These are phyloP conservation scores for Poeciliopsis retropinna DNA, from an alignment of 2,113 vertebrate species.

Conservation along the genomic window DNA sequence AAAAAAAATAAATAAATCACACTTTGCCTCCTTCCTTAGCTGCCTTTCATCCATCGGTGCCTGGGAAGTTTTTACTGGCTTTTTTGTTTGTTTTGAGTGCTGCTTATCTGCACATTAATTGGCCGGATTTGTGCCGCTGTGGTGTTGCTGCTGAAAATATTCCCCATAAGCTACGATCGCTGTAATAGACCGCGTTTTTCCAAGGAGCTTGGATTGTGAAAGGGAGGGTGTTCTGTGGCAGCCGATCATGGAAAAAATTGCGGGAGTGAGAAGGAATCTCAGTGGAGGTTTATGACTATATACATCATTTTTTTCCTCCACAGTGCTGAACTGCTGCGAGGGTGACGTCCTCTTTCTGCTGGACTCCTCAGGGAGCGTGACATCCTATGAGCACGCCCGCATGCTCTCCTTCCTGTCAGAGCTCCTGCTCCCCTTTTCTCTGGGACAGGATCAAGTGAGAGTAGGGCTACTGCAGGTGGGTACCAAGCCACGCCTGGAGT, in stretches of 20 bases:
- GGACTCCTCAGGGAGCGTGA: constrained; percentile 94
- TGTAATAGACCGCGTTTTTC: constrained; percentile 39
- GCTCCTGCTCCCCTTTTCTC: constrained; percentile 84
- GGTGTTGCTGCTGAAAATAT: constrained; percentile 16
- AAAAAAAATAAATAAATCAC: constrained; percentile 34
- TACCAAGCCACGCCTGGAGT: constrained; percentile 86
- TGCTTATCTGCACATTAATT: constrained; percentile 33
- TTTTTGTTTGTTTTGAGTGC: constrained; percentile 35
- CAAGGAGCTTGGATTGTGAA: constrained; percentile 29
- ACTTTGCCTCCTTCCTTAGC: not conserved
- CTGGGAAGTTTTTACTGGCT: constrained; percentile 9
- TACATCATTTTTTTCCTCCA: constrained; percentile 2
- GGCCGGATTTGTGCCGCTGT: constrained; percentile 29
- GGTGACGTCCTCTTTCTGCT: constrained; percentile 91
- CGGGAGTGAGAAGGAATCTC: not conserved
- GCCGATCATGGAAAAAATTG: not conserved
- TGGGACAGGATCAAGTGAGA: constrained; percentile 85
- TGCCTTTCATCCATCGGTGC: constrained; percentile 8
- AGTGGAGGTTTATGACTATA: not conserved
- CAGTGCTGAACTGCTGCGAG: constrained; percentile 81
- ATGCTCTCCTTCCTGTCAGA: constrained; percentile 90
- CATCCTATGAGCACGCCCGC: constrained; percentile 89
- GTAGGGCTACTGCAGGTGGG: constrained; percentile 92
- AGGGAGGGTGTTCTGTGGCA: constrained; percentile 2
- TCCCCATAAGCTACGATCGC: constrained; percentile 24